Base-by-base conservation (phyloP, 2,113 vertebrate genomes). In the Microcebus ravelobensis region DNA sequence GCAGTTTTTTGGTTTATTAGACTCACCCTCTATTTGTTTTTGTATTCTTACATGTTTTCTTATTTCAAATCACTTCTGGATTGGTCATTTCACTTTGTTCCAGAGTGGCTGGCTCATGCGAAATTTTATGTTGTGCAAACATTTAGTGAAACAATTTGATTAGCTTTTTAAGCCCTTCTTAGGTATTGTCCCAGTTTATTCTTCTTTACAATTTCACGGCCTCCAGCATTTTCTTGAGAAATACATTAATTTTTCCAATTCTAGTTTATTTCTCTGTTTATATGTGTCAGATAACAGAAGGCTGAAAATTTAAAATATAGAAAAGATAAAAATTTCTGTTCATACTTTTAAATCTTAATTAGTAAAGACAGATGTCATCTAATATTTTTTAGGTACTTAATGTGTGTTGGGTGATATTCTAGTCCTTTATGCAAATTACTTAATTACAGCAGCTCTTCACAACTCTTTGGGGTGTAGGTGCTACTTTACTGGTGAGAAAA, bases 401-500 rank as follows among this genome's bases (percentile, higher is more conserved):
- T 12, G 25, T 10, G 36, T 96, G 63, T 63, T 39, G 6, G 42
- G 48, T 61, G 23, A 59, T 91, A 68, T 1, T 4, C 48, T 84
- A 27, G 7, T 36, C 90, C 48, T 87, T 85, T 68, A 61, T n/a
- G 91, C 42, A 87, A 6, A 27, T 39, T n/a, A 71, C 13, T 57
- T 39, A 34, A 71, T 84, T 50, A 68, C 25, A 90, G 13, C 25
- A 45, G 31, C 36, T 15, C 2, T 83, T 95, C 77, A 8, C 20
- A 42, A 45, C 50, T 12, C 2, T 83, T 95, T 81, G 39, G 29
- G 10, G 9, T 83, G 2, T 36, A 65, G 86, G 10, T 57, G 36
- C 31, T 14, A 25, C 89, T 92, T 88, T 95, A 87, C 59, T 94
- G 84, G 50, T 90, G 59, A 89, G 86, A 39, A 91, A 73, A 79